Evolutionary conservation across 2,888 invertebrate species (phyloP).

Genomic region (Synergus itoensis): DNA sequence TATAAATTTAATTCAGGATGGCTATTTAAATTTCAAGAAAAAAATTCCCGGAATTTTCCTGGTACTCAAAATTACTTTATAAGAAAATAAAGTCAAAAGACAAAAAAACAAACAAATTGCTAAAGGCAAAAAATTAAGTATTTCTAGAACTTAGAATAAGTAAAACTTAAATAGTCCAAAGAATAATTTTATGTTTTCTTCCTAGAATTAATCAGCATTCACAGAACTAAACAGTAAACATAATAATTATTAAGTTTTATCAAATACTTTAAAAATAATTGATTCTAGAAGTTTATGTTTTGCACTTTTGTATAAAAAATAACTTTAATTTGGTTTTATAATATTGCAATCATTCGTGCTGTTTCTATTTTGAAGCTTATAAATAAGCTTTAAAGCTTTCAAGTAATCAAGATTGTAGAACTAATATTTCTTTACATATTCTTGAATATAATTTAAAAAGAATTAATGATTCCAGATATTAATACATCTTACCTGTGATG

Average conservation of each 20-base stretch:
- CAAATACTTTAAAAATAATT: too few relatives aligned
- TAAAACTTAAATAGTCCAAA: not conserved
- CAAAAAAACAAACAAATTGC: not conserved
- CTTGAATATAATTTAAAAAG: not conserved
- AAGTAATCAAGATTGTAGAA: not conserved
- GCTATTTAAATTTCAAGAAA: too few relatives aligned
- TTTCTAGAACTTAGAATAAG: not conserved
- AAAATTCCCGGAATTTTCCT: too few relatives aligned
- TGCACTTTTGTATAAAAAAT: too few relatives aligned
- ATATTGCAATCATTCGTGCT: too few relatives aligned
- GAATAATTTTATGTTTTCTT: not conserved
- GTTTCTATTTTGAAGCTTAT: too few relatives aligned
- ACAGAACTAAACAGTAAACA: not conserved
- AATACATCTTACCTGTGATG: slow-evolving; percentile 64
- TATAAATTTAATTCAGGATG: too few relatives aligned
- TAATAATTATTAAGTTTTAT: not conserved
- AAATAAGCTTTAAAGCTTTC: too few relatives aligned
- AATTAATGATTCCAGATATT: not conserved
- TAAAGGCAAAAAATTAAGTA: not conserved
- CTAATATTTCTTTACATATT: not conserved
- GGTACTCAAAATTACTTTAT: too few relatives aligned
- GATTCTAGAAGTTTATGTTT: too few relatives aligned
- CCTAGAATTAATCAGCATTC: not conserved
- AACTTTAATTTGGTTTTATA: too few relatives aligned
- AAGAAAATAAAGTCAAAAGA: too few relatives aligned